Percentiles rank a stretch among this genome's conserved stretches.
phyloP scores from a whole-genome alignment of 2,797 vertebrate genomes.

The Danionella dracula region DNA sequence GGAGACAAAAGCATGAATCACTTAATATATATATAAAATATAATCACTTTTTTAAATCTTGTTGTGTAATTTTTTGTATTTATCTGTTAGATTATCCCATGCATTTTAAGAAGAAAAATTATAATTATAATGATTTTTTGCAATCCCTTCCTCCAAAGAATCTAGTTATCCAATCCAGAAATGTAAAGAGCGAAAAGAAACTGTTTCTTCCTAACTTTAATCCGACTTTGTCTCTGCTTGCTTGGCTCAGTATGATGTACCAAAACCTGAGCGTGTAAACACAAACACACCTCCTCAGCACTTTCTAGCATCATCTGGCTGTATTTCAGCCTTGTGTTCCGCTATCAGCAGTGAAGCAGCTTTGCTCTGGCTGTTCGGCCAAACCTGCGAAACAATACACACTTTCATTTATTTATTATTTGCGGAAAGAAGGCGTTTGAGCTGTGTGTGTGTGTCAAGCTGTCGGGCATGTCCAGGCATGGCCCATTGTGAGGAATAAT shows the following conservation, averaged over 20 bases:
- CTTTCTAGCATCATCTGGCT: slow-evolving; percentile 54
- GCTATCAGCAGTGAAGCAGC: slow-evolving; percentile 66
- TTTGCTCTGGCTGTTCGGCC: slow-evolving; percentile 59
- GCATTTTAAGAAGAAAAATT: no score
- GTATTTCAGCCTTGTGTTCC: slow-evolving; percentile 53
- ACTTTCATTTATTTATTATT: slow-evolving; percentile 51
- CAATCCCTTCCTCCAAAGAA: no score
- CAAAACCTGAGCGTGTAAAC: slow-evolving; percentile 57
- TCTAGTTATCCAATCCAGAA: no score
- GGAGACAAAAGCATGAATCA: no score
- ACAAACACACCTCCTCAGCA: slow-evolving; percentile 47
- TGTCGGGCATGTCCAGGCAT: slow-evolving; percentile 37
- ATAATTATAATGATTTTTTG: no score
- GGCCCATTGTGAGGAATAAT: slow-evolving; percentile 59
- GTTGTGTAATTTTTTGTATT: no score
- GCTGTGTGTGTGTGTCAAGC: slow-evolving; percentile 23
- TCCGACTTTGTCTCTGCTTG: slow-evolving; percentile 35
- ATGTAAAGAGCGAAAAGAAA: no score
- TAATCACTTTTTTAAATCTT: no score
- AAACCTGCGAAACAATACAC: slow-evolving; percentile 61
- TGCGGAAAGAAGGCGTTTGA: slow-evolving; percentile 50
- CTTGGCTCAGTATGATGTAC: slow-evolving; percentile 63
- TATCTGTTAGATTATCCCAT: no score
- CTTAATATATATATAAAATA: no score
- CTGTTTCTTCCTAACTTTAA: slow-evolving; percentile 8